A percentile compares a stretch with the other conserved stretches of the same genome.
These are phyloP conservation scores for Porphyrio hochstetteri DNA, from an alignment of 2,113 vertebrate species.

Conservation along the genomic window DNA sequence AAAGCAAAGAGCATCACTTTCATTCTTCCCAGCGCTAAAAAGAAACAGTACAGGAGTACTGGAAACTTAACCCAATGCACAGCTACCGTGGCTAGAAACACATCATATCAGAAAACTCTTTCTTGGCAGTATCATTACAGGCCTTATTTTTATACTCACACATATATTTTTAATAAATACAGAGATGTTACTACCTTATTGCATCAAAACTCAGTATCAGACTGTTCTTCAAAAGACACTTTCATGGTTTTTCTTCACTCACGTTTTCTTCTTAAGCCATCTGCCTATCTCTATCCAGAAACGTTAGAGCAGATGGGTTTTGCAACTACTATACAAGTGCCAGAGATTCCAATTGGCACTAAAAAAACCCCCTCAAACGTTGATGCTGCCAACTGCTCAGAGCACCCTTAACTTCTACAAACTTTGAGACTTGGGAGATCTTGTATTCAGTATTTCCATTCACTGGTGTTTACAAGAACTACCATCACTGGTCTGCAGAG, in stretches of 20 bases:
- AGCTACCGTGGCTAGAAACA: neutral
- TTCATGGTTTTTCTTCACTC: neutral
- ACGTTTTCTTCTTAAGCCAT: neutral
- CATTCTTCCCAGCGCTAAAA: neutral
- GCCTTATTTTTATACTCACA: neutral
- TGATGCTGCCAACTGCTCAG: neutral
- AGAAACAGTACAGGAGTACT: neutral
- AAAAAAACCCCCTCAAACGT: neutral
- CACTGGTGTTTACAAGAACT: neutral
- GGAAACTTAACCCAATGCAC: neutral
- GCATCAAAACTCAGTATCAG: neutral
- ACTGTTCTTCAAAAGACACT: neutral
- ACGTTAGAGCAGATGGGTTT: neutral
- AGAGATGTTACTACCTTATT: neutral
- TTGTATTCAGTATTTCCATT: rapidly evolving
- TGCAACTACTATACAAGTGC: neutral
- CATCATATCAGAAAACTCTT: neutral
- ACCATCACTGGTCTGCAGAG: rapidly evolving
- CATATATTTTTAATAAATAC: neutral
- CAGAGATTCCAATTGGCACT: neutral
- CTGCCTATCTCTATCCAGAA: neutral
- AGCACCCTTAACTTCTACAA: neutral
- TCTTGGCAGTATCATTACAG: neutral
- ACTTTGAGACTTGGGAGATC: neutral
- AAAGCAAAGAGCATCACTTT: neutral